Evolutionary conservation across 1,140 invertebrate genomes (phyloP), one percentile per base, ranked within the genome.

Genomic region (Condylostylus longicornis): DNA sequence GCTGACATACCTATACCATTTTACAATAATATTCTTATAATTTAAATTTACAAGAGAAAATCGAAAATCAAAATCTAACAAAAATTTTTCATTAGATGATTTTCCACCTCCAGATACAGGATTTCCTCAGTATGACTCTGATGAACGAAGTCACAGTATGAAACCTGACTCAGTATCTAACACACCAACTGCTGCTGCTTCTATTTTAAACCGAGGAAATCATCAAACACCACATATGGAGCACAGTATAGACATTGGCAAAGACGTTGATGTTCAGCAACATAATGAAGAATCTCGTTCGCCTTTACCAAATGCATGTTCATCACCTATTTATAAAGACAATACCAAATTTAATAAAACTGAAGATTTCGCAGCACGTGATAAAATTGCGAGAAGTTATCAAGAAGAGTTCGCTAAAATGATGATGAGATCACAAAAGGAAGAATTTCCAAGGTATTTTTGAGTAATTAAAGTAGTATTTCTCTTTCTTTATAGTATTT

Each of bases 381-480:
- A 97, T 55, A 94, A 97, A 65, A 88, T 98, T 46, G 79, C 89
- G 12, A 74, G 88, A 51, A 91, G 98, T 50, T 98, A 98, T 58
- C 88, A 97, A 49, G 91, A 96, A 58, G 89, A 96, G 54, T 64
- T 96, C 27, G 80, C 84, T 29, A 94, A 95, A 58, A 71, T 97
- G 13, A 88, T 90, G 75, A 68, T 77, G 42, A 68, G 77, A 18
- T 74, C 71, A 29, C 74, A 71, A 13, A 65, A 77, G 13, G 79
- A 79, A 31, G 71, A 69, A 7, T 79, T 79, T 50, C 76, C 75
- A 49, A 70, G 75, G 79, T 82, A 66, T 64, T 65, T 64, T 40
- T 41, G 9, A 14, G 17, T 23, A 29, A 19, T 28, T 21, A 13
- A 31, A 18, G 33, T 15, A 13, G 29, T 21, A 10, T 27, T 31